Conservation (phyloP, 2,113 vertebrate genomes). For the Xiphophorus couchianus region DNA sequence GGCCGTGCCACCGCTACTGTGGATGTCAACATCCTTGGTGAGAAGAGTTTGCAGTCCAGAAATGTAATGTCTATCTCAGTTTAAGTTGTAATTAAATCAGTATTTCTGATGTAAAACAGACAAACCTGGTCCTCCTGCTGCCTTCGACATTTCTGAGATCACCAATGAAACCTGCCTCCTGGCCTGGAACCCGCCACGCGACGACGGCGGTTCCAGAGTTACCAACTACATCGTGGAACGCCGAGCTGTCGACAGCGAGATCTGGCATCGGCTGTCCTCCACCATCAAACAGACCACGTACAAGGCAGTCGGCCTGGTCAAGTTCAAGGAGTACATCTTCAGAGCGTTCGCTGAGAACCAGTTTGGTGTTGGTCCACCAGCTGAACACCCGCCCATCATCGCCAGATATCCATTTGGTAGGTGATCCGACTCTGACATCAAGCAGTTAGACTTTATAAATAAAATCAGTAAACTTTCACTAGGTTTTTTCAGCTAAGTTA, state of each 20-base stretch:
- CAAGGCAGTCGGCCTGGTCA: constrained; percentile 86
- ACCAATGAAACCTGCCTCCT: constrained; percentile 93
- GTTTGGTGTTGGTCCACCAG: constrained; percentile 91
- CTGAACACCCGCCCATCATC: constrained; percentile 85
- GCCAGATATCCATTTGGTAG: constrained; percentile 95
- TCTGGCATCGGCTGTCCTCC: constrained; percentile 96
- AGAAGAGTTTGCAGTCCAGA: not conserved
- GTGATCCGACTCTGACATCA: constrained; percentile 38
- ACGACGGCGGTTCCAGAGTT: constrained; percentile 94
- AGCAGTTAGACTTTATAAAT: not conserved
- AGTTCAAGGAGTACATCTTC: constrained; percentile 95
- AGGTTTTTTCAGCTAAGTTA: not conserved
- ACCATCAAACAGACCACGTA: constrained; percentile 95
- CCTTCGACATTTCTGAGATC: constrained; percentile 96
- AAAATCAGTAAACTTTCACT: not conserved
- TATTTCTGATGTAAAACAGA: constrained; percentile 76
- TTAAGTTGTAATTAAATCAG: not conserved
- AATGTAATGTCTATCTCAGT: not conserved
- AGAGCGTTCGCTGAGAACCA: constrained; percentile 97
- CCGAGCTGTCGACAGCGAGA: constrained; percentile 87
- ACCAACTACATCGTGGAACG: constrained; percentile 96
- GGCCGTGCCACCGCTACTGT: constrained; percentile 95
- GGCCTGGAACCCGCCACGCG: constrained; percentile 97
- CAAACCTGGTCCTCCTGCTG: constrained; percentile 96
- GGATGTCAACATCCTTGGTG: constrained; percentile 97